These are phyloP conservation scores for Andrena fulva DNA, from an alignment of 2,888 invertebrate species.

Conservation along the genomic window DNA sequence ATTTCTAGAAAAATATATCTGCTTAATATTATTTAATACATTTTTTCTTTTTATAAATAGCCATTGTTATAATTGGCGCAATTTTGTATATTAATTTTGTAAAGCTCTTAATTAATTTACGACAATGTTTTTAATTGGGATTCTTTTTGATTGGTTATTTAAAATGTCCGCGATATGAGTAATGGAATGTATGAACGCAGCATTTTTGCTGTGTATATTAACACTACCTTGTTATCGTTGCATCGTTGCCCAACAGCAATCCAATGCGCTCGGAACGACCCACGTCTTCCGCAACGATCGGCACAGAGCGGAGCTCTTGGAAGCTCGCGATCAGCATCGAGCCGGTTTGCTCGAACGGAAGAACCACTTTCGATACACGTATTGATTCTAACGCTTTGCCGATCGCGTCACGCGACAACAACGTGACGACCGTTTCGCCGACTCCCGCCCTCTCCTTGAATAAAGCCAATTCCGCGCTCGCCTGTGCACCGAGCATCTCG, in stretches of 20 bases:
- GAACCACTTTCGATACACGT: background rate
- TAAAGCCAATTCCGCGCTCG: constrained; percentile 24
- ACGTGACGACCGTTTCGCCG: constrained; percentile 11
- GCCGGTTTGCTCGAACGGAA: background rate
- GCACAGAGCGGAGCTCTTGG: background rate
- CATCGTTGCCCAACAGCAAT: background rate
- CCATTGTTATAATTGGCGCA: too few species aligned
- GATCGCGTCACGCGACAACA: background rate
- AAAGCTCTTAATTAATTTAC: too few species aligned
- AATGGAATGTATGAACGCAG: too few species aligned
- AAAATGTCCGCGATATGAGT: too few species aligned
- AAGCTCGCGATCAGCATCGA: background rate
- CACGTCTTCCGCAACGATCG: background rate
- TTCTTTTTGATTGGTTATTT: too few species aligned
- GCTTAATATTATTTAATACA: too few species aligned
- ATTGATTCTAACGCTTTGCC: background rate
- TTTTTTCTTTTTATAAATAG: too few species aligned
- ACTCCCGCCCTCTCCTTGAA: background rate
- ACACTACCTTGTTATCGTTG: background rate
- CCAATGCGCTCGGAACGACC: too few species aligned
- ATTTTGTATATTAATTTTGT: too few species aligned
- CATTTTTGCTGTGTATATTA: too few species aligned
- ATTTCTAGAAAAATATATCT: too few species aligned
- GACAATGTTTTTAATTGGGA: too few species aligned
- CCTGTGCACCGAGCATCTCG: background rate